Evolutionary conservation across 2,113 vertebrate species (phyloP).

Genomic region (Cnemophilus loriae): DNA sequence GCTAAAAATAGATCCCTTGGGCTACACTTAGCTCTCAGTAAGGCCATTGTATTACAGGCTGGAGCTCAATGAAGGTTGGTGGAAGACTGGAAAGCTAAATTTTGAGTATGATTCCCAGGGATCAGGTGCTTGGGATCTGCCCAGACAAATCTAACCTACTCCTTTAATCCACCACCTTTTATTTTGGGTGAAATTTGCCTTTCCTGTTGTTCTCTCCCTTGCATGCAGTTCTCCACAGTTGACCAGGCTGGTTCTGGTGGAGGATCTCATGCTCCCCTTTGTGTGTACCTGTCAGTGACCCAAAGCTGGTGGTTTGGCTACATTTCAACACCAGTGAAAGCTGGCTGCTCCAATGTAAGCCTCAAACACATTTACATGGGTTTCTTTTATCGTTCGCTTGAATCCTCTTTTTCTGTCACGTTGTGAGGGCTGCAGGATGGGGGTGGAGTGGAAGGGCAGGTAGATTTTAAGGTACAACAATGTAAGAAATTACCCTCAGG

Average conservation of each 20-base stretch:
- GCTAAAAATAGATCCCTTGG: not conserved
- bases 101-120: not conserved
- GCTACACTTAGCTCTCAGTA: not conserved
- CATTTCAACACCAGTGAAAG: not conserved
- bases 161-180: not conserved
- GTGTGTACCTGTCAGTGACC: not conserved
- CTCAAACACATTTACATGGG: accelerated
- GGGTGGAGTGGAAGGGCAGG: not conserved
- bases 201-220: not conserved
- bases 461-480: not conserved
- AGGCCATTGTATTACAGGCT: not conserved
- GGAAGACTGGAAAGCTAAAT: not conserved
- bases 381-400: not conserved
- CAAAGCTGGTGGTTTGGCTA: not conserved
- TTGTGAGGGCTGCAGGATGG: accelerated
- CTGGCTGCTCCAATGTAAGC: not conserved
- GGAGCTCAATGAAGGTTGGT: not conserved
- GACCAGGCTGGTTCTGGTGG: not conserved
- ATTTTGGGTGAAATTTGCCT: not conserved
- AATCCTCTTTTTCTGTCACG: not conserved
- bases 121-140: not conserved
- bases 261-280: not conserved
- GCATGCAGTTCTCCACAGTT: not conserved
- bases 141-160: not conserved
- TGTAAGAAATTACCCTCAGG: not conserved